A percentile compares a stretch with the other conserved stretches of the same genome.
Conservation (phyloP, 2,888 invertebrate species). For the Acleris cristana region DNA sequence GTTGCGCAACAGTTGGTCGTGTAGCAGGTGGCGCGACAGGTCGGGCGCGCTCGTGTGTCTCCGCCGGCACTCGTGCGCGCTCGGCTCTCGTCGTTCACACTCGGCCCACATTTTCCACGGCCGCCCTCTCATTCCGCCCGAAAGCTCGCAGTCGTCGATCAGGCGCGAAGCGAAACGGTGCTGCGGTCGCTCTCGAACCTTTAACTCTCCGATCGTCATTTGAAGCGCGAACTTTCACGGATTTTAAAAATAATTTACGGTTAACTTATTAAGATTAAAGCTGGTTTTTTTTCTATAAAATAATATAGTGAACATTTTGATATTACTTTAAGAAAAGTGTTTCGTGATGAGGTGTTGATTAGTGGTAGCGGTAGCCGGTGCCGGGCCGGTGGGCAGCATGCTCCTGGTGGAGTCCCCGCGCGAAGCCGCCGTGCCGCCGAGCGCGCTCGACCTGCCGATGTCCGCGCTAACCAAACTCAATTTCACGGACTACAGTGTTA, state of each 20-base stretch:
- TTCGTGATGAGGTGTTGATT: conserved; percentile 55
- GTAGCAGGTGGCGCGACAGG: conserved; percentile 82
- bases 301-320: conserved; percentile 23
- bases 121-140: conserved; percentile 80
- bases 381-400: conserved; percentile 80
- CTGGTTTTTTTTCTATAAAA: not conserved
- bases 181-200: conserved; percentile 56
- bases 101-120: conserved; percentile 66
- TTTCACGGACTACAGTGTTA: conserved; percentile 79
- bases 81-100: conserved; percentile 54
- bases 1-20: conserved; percentile 81
- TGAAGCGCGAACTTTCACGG: conserved; percentile 45
- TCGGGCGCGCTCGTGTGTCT: conserved; percentile 46
- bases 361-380: conserved; percentile 66
- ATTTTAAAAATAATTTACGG: conserved; percentile 33
- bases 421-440: conserved; percentile 87
- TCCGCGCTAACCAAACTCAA: conserved; percentile 74
- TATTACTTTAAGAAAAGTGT: conserved; percentile 40
- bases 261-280: too few species aligned
- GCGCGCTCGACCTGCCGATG: conserved; percentile 75
- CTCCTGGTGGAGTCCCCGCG: conserved; percentile 90
- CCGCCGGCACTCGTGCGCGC: conserved; percentile 43
- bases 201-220: conserved; percentile 46
- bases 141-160: conserved; percentile 79
- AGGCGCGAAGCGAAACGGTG: conserved; percentile 66